phyloP scores from a whole-genome alignment of 2,113 vertebrate genomes.

The Aramus guarauna region DNA sequence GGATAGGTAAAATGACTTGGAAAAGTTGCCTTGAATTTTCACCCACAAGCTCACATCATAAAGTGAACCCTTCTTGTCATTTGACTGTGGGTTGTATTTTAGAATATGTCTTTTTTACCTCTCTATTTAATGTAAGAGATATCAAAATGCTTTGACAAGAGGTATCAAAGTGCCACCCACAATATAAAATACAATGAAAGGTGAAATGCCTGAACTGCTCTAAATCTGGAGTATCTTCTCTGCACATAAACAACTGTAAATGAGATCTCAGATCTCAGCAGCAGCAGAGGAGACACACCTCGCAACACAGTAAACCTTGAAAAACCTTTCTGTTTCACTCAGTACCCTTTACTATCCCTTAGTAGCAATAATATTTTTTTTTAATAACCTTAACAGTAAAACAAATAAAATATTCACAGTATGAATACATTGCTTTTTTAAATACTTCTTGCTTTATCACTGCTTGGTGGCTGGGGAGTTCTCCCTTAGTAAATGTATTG shows the following conservation, averaged over 20 bases:
- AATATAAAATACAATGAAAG: background rate
- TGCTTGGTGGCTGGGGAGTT: background rate
- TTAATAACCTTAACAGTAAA: background rate
- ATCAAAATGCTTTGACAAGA: background rate
- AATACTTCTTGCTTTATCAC: background rate
- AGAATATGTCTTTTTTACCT: background rate
- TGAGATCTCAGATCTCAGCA: background rate
- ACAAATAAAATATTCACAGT: background rate
- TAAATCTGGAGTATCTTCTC: background rate
- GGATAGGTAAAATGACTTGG: background rate
- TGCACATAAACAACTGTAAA: background rate
- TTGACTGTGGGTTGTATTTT: background rate
- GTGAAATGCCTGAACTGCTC: background rate
- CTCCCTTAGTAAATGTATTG: background rate
- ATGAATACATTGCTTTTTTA: background rate
- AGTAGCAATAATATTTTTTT: background rate
- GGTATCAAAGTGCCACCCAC: background rate
- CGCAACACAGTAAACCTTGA: background rate
- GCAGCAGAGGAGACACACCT: background rate
- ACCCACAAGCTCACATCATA: background rate
- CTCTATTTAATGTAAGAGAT: background rate
- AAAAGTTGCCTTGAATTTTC: background rate
- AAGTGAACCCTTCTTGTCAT: background rate
- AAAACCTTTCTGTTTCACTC: background rate
- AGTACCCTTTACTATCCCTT: background rate